phyloP scores from a whole-genome alignment of 2,888 invertebrate species.

The Calliscelio sp. region DNA sequence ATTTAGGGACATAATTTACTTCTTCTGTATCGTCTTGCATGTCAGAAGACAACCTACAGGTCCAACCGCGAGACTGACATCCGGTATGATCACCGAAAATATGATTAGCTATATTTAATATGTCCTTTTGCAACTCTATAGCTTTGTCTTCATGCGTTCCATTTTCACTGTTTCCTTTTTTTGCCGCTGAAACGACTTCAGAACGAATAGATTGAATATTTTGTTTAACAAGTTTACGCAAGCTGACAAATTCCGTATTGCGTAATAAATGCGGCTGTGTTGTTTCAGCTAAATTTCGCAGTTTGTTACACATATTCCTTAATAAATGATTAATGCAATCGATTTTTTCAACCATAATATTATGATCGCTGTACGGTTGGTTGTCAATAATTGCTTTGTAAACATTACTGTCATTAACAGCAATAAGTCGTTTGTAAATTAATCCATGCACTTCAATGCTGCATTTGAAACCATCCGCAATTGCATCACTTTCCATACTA shows the following conservation, averaged over 20 bases:
- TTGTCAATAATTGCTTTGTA: conserved; percentile 53
- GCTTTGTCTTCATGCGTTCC: not conserved
- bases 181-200: not conserved
- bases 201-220: too few relatives aligned
- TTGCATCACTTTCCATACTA: conserved; percentile 40
- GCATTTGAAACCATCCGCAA: conserved; percentile 32
- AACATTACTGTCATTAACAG: conserved; percentile 63
- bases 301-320: conserved; percentile 39
- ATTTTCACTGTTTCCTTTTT: not conserved
- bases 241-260: not conserved
- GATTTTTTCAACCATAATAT: conserved; percentile 52
- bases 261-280: not conserved
- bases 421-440: conserved; percentile 49
- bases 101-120: conserved; percentile 64
- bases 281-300: not conserved
- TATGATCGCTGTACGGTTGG: conserved; percentile 49
- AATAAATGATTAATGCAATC: conserved; percentile 68
- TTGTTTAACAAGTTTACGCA: not conserved
- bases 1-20: conserved; percentile 43
- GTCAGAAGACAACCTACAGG: not conserved
- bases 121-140: conserved; percentile 54
- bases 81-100: conserved; percentile 72
- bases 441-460: conserved; percentile 42
- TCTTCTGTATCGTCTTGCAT: conserved; percentile 1
- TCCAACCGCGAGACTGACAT: conserved; percentile 32